These are phyloP conservation scores for Halcyon chelicuti DNA, from an alignment of 2,797 vertebrate species.

Conservation along the genomic window DNA sequence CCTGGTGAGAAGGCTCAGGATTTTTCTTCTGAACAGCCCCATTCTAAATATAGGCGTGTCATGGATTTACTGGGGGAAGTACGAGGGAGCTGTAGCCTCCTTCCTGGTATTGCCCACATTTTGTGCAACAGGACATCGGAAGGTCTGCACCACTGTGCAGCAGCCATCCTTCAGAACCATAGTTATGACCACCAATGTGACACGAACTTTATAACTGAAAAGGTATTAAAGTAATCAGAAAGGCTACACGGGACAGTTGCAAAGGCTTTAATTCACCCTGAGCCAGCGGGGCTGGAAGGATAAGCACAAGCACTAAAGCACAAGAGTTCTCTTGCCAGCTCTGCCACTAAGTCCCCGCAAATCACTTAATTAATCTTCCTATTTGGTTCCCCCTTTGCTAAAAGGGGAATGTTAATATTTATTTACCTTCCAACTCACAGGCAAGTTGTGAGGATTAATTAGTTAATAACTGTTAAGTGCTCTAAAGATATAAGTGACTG, in stretches of 20 bases:
- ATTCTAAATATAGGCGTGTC: background rate
- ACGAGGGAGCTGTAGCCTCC: background rate
- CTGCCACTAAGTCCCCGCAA: slow-evolving; percentile 25
- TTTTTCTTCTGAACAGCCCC: background rate
- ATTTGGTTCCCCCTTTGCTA: slow-evolving; percentile 16
- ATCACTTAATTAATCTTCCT: slow-evolving; percentile 62
- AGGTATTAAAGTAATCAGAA: background rate
- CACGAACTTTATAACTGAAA: background rate
- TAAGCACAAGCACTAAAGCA: background rate
- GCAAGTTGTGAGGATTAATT: slow-evolving; percentile 56
- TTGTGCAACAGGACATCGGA: rapidly evolving
- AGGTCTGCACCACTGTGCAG: background rate
- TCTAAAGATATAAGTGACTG: slow-evolving; percentile 39
- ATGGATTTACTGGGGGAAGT: background rate
- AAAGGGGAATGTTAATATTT: slow-evolving; percentile 45
- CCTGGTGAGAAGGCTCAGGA: background rate
- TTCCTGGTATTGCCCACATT: background rate
- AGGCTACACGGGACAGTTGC: background rate
- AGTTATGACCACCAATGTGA: background rate
- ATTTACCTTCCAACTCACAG: slow-evolving; percentile 46
- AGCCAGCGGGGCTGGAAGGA: background rate
- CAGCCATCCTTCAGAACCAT: background rate
- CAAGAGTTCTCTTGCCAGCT: slow-evolving; percentile 2
- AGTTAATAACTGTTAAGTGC: slow-evolving; percentile 66
- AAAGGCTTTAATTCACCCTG: background rate